Evolutionary conservation across 2,797 vertebrate species (phyloP).

Genomic region (Gadopsis marmoratus): DNA sequence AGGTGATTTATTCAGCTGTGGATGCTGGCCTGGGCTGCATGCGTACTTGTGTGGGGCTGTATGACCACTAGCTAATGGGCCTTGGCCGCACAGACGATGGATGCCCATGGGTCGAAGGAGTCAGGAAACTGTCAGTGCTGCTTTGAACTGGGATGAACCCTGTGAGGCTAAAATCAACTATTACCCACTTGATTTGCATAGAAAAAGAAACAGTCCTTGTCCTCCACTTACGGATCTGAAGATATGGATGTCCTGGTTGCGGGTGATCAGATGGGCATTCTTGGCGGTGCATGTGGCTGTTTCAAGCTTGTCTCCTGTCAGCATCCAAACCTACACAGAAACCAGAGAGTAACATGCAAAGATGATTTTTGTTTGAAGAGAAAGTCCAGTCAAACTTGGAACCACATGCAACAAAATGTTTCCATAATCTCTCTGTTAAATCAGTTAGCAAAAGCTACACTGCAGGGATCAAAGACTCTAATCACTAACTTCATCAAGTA

Average conservation of each 20-base stretch:
- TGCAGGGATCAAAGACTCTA: conserved; percentile 4
- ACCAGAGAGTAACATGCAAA: conserved; percentile 4
- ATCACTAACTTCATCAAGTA: background rate
- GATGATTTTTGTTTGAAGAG: background rate
- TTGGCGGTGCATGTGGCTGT: conserved; percentile 98
- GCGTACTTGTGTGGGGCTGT: conserved; percentile 41
- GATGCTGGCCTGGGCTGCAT: conserved; percentile 47
- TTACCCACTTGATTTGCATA: conserved; percentile 24
- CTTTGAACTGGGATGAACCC: conserved; percentile 50
- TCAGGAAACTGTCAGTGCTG: conserved; percentile 46
- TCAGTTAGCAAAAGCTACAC: background rate
- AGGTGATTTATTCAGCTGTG: conserved; percentile 78
- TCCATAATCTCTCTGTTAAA: background rate
- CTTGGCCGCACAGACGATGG: conserved; percentile 37
- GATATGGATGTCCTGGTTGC: conserved; percentile 96
- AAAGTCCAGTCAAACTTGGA: background rate
- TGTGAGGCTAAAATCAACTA: conserved; percentile 24
- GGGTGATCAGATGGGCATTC: conserved; percentile 96
- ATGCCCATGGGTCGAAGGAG: conserved; percentile 30
- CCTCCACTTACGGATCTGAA: conserved; percentile 91
- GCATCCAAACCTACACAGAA: conserved; percentile 94
- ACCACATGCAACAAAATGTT: background rate
- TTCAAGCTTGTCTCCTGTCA: conserved; percentile 98
- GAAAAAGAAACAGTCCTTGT: conserved; percentile 17
- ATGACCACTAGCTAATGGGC: conserved; percentile 48